A percentile compares a stretch with the other conserved stretches of the same genome.
Evolutionary conservation across 1,140 invertebrate genomes (phyloP).

Genomic region (Ips nitidus): DNA sequence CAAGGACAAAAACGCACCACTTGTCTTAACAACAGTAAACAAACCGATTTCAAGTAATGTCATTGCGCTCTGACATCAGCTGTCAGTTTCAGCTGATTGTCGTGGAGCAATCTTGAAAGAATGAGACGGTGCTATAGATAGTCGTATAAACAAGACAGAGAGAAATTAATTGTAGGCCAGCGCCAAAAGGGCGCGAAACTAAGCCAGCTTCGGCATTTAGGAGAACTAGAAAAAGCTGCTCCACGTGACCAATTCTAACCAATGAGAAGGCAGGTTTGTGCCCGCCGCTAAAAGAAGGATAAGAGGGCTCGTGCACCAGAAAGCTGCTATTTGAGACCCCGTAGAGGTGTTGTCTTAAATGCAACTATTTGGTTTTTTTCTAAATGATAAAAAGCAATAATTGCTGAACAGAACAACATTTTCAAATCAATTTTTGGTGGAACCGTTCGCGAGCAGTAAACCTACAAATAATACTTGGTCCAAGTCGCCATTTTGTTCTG

Average conservation of each 20-base stretch:
- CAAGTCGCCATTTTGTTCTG: conserved; percentile 59
- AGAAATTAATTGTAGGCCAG: conserved; percentile 10
- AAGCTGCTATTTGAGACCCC: conserved; percentile 51
- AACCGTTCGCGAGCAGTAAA: conserved; percentile 26
- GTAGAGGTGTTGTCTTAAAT: conserved; percentile 42
- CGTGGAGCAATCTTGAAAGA: conserved; percentile 5
- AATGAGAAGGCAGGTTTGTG: conserved; percentile 61
- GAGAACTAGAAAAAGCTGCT: conserved; percentile 40
- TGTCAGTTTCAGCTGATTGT: conserved; percentile 22
- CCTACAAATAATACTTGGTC: conserved; percentile 54
- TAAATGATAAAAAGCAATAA: conserved; percentile 38
- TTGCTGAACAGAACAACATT: conserved; percentile 27
- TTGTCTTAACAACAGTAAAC: too few relatives aligned
- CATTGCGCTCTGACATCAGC: neutral
- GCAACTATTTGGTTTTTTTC: conserved; percentile 27
- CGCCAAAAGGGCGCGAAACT: conserved; percentile 39
- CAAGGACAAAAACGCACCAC: too few relatives aligned
- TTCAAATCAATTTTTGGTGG: conserved; percentile 38
- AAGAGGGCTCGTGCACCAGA: conserved; percentile 57
- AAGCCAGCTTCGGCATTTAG: conserved; percentile 24
- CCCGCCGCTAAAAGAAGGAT: conserved; percentile 61
- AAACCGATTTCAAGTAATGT: neutral
- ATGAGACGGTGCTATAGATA: neutral
- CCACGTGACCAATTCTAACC: conserved; percentile 56
- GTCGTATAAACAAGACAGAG: neutral